Percentiles rank a stretch among this genome's conserved stretches.
Conservation (phyloP, 2,113 vertebrate species). For the Otus sunia region DNA sequence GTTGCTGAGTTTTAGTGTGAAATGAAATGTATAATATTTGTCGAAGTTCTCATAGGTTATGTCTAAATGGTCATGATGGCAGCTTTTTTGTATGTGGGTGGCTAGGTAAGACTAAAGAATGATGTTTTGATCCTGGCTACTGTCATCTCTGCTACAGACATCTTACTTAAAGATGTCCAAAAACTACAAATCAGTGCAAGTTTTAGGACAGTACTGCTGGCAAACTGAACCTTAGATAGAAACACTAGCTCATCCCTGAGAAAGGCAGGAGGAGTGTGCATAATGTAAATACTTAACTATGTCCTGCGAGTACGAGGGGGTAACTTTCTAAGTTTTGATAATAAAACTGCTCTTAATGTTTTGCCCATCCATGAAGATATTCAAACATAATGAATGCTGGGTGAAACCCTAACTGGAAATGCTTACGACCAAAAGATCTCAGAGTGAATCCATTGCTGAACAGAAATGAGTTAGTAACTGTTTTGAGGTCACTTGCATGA, state of each 20-base stretch:
- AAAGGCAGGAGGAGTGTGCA: background rate
- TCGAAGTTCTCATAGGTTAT: background rate
- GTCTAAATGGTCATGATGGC: background rate
- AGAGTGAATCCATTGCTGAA: background rate
- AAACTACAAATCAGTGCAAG: background rate
- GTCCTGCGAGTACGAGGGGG: background rate
- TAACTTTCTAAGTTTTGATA: background rate
- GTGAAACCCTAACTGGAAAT: background rate
- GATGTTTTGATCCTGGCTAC: background rate
- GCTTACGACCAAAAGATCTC: background rate
- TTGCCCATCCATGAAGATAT: background rate
- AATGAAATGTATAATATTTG: background rate
- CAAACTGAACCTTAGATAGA: background rate
- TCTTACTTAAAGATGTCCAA: background rate
- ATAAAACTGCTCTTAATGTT: background rate
- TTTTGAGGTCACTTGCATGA: background rate
- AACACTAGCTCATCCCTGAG: background rate
- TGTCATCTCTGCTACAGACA: background rate
- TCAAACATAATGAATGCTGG: background rate
- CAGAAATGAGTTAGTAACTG: background rate
- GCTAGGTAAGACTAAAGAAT: background rate
- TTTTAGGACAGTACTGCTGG: background rate
- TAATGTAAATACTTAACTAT: background rate
- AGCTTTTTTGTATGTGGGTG: background rate
- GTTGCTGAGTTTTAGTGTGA: background rate